phyloP scores from a whole-genome alignment of 2,888 invertebrate genomes.

The Imbricaverruca yamaguchii region DNA sequence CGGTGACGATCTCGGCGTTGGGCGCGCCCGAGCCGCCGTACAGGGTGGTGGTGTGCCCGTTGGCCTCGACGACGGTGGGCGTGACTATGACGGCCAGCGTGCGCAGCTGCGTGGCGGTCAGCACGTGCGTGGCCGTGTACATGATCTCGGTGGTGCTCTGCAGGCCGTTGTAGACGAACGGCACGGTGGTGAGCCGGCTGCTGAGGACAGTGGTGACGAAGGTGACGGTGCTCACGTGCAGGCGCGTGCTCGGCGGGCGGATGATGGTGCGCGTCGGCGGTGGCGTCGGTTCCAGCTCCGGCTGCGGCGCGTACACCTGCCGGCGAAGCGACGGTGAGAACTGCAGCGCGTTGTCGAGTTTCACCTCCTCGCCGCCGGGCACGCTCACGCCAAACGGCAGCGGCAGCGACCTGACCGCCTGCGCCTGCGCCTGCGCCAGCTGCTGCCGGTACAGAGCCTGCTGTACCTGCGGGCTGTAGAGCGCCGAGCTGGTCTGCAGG shows the following conservation, averaged over 20 bases:
- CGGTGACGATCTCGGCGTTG: constrained; percentile 20
- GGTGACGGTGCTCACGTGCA: constrained; percentile 20
- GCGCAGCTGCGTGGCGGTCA: constrained; percentile 14
- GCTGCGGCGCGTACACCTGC: constrained; percentile 24
- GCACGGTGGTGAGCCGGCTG: background rate
- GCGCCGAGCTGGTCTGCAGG: background rate
- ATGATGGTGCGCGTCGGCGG: constrained; percentile 12
- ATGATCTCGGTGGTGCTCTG: background rate
- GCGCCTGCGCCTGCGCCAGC: background rate
- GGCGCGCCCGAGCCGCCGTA: background rate
- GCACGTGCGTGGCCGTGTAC: constrained; percentile 1
- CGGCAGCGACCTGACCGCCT: background rate
- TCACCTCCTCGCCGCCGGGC: background rate
- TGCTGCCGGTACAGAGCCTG: constrained; percentile 8
- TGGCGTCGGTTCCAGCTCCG: constrained; percentile 4
- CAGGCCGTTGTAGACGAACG: constrained; percentile 2
- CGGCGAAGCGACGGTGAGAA: constrained; percentile 23
- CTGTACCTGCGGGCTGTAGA: constrained; percentile 19
- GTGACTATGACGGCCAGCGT: constrained; percentile 22
- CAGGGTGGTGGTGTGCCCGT: constrained; percentile 17
- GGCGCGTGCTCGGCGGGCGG: constrained; percentile 13
- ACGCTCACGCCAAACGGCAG: background rate
- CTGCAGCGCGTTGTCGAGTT: constrained; percentile 14
- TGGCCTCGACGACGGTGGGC: constrained; percentile 9
- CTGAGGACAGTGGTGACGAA: background rate